Conservation (phyloP, 2,113 vertebrate genomes). For the Oncorhynchus keta region DNA sequence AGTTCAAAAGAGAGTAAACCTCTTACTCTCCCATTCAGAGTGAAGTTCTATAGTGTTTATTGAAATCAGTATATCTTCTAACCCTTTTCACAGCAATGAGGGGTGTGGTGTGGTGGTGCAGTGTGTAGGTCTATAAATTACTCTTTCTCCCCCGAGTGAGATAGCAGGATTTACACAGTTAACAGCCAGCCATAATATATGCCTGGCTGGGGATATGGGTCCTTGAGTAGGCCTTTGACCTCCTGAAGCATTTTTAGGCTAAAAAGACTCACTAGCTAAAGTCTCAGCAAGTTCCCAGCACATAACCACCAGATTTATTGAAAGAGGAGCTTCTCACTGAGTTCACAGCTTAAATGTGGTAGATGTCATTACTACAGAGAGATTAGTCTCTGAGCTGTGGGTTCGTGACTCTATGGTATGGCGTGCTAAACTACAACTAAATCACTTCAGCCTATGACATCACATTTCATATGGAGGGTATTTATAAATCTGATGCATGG, state of each 20-base stretch:
- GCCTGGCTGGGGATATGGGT: background rate
- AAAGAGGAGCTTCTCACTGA: background rate
- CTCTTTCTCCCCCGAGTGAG: background rate
- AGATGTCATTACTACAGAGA: background rate
- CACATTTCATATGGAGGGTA: background rate
- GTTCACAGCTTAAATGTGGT: background rate
- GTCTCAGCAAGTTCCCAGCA: background rate
- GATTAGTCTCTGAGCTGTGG: background rate
- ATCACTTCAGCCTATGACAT: background rate
- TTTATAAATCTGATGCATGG: background rate
- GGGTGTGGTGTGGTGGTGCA: constrained; percentile 8
- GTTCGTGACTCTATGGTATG: too few species aligned
- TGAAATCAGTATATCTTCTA: background rate
- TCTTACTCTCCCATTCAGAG: too few species aligned
- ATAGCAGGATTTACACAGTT: background rate
- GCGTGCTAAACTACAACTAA: background rate
- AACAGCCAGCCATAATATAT: constrained; percentile 2
- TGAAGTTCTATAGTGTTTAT: background rate
- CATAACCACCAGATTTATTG: background rate
- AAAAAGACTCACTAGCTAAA: background rate
- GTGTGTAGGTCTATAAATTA: constrained; percentile 16
- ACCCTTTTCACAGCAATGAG: background rate
- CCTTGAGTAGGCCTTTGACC: background rate
- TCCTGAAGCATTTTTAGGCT: too few species aligned
- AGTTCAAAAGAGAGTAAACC: too few species aligned